Percentiles rank a stretch among this genome's conserved stretches.
These are phyloP conservation scores for Physocephala rufipes DNA, from an alignment of 2,888 invertebrate genomes.

Conservation along the genomic window DNA sequence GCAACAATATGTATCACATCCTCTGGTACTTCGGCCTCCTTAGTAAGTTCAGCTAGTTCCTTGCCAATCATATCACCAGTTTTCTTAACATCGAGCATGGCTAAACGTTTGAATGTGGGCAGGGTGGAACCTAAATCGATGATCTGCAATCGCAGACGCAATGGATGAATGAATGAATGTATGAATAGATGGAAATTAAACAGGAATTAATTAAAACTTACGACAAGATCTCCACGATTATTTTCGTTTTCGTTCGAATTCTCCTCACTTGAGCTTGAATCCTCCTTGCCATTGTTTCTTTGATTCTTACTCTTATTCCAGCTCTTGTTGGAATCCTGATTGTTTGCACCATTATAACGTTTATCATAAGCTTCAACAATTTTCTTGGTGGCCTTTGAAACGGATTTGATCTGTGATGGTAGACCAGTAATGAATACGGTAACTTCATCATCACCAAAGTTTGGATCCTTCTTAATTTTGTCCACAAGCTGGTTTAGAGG, in stretches of 20 bases:
- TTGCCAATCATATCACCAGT: slow-evolving; percentile 56
- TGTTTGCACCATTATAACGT: slow-evolving; percentile 52
- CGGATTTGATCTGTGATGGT: slow-evolving; percentile 49
- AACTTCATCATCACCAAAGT: slow-evolving; percentile 58
- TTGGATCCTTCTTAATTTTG: slow-evolving; percentile 48
- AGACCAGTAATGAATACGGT: slow-evolving; percentile 60
- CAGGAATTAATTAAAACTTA: slow-evolving; percentile 36
- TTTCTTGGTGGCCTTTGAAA: slow-evolving; percentile 54
- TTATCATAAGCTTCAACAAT: slow-evolving; percentile 57
- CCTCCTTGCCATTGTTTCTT: slow-evolving; percentile 35
- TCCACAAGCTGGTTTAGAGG: slow-evolving; percentile 52
- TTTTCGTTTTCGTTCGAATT: slow-evolving; percentile 40
- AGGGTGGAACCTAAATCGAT: slow-evolving; percentile 55
- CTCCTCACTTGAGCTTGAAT: slow-evolving; percentile 50
- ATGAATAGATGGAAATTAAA: not conserved
- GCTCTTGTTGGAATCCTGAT: slow-evolving; percentile 7
- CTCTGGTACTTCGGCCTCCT: slow-evolving; percentile 51
- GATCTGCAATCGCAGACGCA: slow-evolving; percentile 41
- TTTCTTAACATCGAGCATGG: slow-evolving; percentile 52
- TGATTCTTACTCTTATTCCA: slow-evolving; percentile 43
- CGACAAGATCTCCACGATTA: slow-evolving; percentile 53
- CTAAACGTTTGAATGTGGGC: slow-evolving; percentile 52
- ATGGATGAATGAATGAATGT: not conserved
- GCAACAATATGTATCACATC: slow-evolving; percentile 60
- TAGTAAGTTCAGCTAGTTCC: slow-evolving; percentile 53